Percentiles rank a stretch among this genome's conserved stretches.
Conservation (phyloP, 1,140 invertebrate genomes). For the Drosophila nikananu region DNA sequence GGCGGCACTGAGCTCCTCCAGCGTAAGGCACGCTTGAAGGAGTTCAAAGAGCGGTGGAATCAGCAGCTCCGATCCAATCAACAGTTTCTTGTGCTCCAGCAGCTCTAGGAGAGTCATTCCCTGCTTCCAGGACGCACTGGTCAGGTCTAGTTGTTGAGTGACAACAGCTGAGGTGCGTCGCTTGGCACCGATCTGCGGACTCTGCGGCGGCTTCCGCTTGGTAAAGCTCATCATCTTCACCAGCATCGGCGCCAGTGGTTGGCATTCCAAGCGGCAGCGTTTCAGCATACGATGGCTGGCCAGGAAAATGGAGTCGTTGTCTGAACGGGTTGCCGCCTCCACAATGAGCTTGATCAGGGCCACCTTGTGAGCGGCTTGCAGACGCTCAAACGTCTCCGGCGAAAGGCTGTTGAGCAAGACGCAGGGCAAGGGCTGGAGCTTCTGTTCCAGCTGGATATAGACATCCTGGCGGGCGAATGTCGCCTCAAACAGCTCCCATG, state of each 20-base stretch:
- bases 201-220: slow-evolving; percentile 8
- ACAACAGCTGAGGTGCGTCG: slow-evolving; percentile 71
- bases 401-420: slow-evolving; percentile 85
- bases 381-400: slow-evolving; percentile 86
- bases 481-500: slow-evolving; percentile 70
- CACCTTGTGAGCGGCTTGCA: slow-evolving; percentile 85
- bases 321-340: slow-evolving; percentile 86
- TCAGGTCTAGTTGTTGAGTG: slow-evolving; percentile 74
- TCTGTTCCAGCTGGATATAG: slow-evolving; percentile 57
- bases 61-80: slow-evolving; percentile 88
- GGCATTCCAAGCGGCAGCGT: slow-evolving; percentile 89
- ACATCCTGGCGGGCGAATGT: slow-evolving; percentile 56
- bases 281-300: slow-evolving; percentile 89
- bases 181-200: slow-evolving; percentile 14
- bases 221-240: slow-evolving; percentile 49
- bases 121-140: slow-evolving; percentile 90
- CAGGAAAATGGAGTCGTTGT: slow-evolving; percentile 87
- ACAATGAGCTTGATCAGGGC: slow-evolving; percentile 85
- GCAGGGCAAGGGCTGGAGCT: slow-evolving; percentile 71
- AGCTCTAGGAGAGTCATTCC: slow-evolving; percentile 93
- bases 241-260: slow-evolving; percentile 88
- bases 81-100: slow-evolving; percentile 92
- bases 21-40: slow-evolving; percentile 91
- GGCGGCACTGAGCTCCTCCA: slow-evolving; percentile 93
- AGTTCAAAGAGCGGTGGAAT: slow-evolving; percentile 92